Conservation (phyloP, 2,888 invertebrate species). For the Bombylius discolor region DNA sequence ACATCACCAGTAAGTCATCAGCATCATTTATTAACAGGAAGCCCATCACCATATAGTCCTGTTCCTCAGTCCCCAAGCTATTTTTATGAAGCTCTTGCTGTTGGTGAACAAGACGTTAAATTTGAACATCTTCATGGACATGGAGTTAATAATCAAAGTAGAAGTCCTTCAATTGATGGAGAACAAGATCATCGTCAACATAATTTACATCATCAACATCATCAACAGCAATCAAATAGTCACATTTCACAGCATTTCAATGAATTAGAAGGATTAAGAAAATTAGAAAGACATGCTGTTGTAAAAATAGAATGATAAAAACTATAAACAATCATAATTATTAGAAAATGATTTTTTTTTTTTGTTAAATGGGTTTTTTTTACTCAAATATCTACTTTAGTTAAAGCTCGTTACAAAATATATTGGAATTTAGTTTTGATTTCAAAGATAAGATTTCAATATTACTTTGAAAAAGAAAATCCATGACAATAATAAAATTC, state of each 20-base stretch:
- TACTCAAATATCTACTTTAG: too few species aligned
- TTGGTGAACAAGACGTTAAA: constrained; percentile 16
- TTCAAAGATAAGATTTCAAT: too few species aligned
- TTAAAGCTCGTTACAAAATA: too few species aligned
- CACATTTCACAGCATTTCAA: constrained; percentile 19
- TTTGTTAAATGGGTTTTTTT: too few species aligned
- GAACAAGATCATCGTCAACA: constrained; percentile 16
- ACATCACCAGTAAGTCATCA: constrained; percentile 7
- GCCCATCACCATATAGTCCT: constrained; percentile 16
- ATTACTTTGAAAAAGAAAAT: too few species aligned
- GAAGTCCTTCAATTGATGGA: constrained; percentile 31
- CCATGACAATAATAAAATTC: neutral
- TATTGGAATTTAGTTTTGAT: too few species aligned
- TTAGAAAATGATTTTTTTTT: too few species aligned
- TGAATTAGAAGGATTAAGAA: constrained; percentile 13
- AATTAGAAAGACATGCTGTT: constrained; percentile 30
- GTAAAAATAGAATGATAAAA: constrained; percentile 30
- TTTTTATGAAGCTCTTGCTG: constrained; percentile 15
- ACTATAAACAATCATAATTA: too few species aligned
- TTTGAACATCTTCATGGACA: constrained; percentile 12
- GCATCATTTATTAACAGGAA: constrained; percentile 2
- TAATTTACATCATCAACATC: constrained; percentile 18
- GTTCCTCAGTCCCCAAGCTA: constrained; percentile 16
- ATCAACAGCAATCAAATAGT: constrained; percentile 2
- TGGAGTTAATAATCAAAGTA: constrained; percentile 15